A percentile compares a stretch with the other conserved stretches of the same genome.
phyloP scores from a whole-genome alignment of 2,888 invertebrate genomes.

The Drosophila engyochracea region DNA sequence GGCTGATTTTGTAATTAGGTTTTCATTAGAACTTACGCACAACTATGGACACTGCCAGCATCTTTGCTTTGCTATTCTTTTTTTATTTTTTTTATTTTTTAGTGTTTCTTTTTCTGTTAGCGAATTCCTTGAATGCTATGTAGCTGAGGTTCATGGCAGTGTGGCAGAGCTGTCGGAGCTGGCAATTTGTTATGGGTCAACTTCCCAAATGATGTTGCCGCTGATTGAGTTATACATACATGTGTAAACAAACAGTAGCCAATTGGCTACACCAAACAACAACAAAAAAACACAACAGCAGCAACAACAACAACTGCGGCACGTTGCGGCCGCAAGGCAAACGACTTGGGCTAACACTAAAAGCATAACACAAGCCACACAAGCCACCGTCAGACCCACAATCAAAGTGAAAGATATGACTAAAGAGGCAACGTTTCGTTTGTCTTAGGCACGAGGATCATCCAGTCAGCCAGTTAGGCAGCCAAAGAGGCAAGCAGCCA shows the following conservation, averaged over 20 bases:
- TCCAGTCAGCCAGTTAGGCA: conserved; percentile 30
- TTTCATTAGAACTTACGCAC: conserved; percentile 79
- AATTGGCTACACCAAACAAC: conserved; percentile 52
- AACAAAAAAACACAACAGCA: conserved; percentile 21
- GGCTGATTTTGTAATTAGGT: conserved; percentile 82
- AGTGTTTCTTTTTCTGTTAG: conserved; percentile 2
- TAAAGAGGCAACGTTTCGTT: conserved; percentile 78
- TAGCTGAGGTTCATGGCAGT: conserved; percentile 29
- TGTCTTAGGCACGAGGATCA: conserved; percentile 75
- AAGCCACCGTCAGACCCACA: conserved; percentile 67
- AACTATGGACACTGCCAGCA: conserved; percentile 66
- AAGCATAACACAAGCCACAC: conserved; percentile 72
- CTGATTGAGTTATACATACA: conserved; percentile 80
- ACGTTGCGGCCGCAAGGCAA: conserved; percentile 54
- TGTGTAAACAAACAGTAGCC: conserved; percentile 82
- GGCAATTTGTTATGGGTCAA: conserved; percentile 70
- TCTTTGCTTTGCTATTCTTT: conserved; percentile 1
- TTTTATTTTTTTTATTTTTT: not conserved
- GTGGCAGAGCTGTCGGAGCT: not conserved
- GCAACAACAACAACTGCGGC: conserved; percentile 27
- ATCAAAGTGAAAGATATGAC: conserved; percentile 82
- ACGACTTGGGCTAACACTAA: conserved; percentile 65
- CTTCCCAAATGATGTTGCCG: conserved; percentile 54
- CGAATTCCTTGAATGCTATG: conserved; percentile 35
- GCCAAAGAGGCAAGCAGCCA: conserved; percentile 48